phyloP scores from a whole-genome alignment of 1,140 invertebrate genomes.

The Panulirus ornatus region DNA sequence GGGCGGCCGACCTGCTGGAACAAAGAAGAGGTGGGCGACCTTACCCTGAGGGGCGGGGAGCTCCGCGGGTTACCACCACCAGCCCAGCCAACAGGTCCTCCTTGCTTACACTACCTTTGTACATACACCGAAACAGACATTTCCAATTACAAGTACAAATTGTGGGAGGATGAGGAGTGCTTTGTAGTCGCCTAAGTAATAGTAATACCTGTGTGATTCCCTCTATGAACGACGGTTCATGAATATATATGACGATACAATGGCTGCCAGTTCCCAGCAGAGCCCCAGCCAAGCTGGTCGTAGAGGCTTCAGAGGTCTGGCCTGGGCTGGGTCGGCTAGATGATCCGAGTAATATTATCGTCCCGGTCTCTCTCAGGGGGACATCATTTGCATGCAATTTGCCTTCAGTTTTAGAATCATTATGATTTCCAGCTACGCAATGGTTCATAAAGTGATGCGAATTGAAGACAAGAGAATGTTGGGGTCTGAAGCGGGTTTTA shows the following conservation, averaged over 20 bases:
- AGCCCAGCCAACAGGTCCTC: neutral
- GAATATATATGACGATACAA: conserved; percentile 48
- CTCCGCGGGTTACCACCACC: neutral
- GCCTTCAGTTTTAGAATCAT: no score
- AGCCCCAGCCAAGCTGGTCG: no score
- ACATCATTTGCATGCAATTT: no score
- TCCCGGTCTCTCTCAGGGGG: no score
- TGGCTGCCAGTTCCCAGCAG: neutral
- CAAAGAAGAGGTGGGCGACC: neutral
- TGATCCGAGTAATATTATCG: no score
- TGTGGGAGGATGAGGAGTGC: conserved; percentile 41
- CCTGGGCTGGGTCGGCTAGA: no score
- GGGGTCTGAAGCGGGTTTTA: no score
- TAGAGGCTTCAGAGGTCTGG: no score
- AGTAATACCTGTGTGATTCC: neutral
- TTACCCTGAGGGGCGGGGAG: neutral
- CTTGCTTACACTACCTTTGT: conserved; percentile 35
- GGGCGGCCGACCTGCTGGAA: no score
- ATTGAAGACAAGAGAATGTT: no score
- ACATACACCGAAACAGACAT: conserved; percentile 33
- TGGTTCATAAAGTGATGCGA: no score
- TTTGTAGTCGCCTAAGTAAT: conserved; percentile 37
- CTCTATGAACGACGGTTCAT: conserved; percentile 34
- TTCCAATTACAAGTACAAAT: conserved; percentile 59
- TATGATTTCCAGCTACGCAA: no score